phyloP scores from a whole-genome alignment of 1,140 invertebrate genomes.

The Hylyphantes graminicola region DNA sequence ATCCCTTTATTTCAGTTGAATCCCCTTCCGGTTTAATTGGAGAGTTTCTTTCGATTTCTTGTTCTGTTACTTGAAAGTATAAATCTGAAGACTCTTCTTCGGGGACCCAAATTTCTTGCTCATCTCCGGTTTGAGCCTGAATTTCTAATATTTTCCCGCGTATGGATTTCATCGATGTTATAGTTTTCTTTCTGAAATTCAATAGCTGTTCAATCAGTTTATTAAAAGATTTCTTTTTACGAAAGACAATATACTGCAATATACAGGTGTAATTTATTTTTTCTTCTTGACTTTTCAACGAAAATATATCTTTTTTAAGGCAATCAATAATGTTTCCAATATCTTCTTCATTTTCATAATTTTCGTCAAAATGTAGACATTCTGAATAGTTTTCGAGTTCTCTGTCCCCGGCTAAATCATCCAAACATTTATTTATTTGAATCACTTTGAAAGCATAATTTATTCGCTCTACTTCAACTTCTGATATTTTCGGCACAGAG shows the following conservation, averaged over 20 bases:
- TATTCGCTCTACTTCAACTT: not conserved
- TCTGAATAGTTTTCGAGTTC: not conserved
- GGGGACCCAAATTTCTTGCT: not conserved
- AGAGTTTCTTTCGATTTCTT: constrained; percentile 25
- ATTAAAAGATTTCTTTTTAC: constrained; percentile 26
- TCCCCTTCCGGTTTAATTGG: not conserved
- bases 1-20: not conserved
- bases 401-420: not conserved
- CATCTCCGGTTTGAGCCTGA: not conserved
- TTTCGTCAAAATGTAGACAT: not conserved
- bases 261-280: constrained; percentile 3
- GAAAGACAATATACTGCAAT: constrained; percentile 39
- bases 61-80: not conserved
- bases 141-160: not conserved
- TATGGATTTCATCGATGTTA: not conserved
- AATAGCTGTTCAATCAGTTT: not conserved
- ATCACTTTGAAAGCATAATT: not conserved
- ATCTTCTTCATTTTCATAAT: not conserved
- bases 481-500: constrained; percentile 1
- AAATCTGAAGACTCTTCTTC: not conserved
- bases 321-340: not conserved
- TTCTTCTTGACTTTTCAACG: constrained; percentile 27
- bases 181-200: not conserved
- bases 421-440: constrained; percentile 4
- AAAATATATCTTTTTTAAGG: constrained; percentile 2